These are phyloP conservation scores for Rhombomys opimus DNA, from an alignment of 2,113 vertebrate species.

Conservation along the genomic window DNA sequence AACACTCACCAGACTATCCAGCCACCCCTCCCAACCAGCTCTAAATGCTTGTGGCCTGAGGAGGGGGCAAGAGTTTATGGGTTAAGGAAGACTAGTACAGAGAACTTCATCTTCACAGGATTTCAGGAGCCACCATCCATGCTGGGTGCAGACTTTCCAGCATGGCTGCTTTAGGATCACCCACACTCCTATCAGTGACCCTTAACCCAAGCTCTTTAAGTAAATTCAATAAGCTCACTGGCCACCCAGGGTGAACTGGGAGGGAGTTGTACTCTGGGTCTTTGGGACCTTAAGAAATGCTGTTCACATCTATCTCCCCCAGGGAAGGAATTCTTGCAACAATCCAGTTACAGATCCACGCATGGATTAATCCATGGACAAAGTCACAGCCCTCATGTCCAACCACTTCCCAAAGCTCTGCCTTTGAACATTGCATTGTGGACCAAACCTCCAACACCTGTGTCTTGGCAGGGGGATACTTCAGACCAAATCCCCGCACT, in stretches of 20 bases:
- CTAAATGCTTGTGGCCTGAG: background rate
- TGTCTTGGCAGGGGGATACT: background rate
- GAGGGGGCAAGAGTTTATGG: background rate
- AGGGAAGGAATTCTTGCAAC: background rate
- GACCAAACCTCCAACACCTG: background rate
- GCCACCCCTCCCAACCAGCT: background rate
- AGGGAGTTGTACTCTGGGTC: background rate
- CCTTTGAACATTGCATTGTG: background rate
- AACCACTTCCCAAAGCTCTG: background rate
- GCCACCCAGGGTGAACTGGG: background rate
- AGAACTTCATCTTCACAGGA: background rate
- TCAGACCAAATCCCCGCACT: background rate
- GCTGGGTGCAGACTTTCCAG: background rate
- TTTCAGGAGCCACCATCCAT: background rate
- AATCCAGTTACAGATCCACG: background rate
- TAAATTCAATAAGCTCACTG: background rate
- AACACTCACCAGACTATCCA: background rate
- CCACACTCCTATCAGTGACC: background rate
- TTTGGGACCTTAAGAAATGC: background rate
- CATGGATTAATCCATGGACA: background rate
- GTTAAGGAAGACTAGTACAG: too few relatives aligned
- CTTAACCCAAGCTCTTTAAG: background rate
- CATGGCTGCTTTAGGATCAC: background rate
- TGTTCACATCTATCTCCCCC: background rate
- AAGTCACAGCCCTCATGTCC: background rate